phyloP scores from a whole-genome alignment of 2,797 vertebrate species.

The Lagodon rhomboides region DNA sequence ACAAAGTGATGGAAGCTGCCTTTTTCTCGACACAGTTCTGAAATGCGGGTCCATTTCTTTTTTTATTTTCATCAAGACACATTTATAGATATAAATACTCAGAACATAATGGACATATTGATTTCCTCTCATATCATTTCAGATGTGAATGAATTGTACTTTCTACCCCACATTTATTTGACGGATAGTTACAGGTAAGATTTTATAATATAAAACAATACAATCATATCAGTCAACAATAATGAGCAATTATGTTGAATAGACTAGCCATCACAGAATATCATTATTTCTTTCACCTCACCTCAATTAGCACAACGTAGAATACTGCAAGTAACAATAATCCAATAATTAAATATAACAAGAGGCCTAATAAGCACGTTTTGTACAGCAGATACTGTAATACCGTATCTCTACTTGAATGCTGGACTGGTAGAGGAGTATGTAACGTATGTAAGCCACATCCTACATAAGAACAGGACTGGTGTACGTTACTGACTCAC shows the following conservation, averaged over 20 bases:
- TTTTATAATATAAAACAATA: no score
- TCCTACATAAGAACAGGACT: no score
- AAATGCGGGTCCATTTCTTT: not conserved
- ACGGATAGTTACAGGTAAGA: no score
- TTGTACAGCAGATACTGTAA: not conserved
- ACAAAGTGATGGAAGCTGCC: not conserved
- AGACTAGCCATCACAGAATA: not conserved
- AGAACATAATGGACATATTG: not conserved
- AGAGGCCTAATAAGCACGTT: not conserved
- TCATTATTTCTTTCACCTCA: not conserved
- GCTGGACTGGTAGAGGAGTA: no score
- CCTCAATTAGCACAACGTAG: not conserved
- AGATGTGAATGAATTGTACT: not conserved
- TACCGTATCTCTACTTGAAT: no score
- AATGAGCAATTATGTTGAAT: not conserved
- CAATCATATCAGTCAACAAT: no score
- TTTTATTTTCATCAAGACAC: no score
- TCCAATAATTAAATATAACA: not conserved
- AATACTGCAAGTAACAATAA: not conserved
- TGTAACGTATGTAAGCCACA: no score
- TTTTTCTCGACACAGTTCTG: constrained; percentile 8
- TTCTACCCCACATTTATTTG: not conserved
- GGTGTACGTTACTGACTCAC: not conserved
- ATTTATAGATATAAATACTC: not conserved
- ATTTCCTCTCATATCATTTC: not conserved